These are phyloP conservation scores for Brenthis ino DNA, from an alignment of 2,888 invertebrate genomes.

Conservation along the genomic window DNA sequence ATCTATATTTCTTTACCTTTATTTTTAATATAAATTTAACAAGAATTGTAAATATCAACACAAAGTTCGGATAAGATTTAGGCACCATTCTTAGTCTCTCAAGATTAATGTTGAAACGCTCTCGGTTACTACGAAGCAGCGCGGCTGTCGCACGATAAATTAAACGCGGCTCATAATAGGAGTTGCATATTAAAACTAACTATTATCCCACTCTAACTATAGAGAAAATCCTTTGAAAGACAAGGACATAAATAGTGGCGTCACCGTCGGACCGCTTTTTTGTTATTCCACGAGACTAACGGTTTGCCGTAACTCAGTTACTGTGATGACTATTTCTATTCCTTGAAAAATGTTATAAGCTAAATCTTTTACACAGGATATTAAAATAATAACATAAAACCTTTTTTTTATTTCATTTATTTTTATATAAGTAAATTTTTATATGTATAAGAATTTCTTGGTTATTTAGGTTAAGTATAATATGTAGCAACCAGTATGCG, in stretches of 20 bases:
- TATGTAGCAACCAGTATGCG: slow-evolving; percentile 70
- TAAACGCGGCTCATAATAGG: slow-evolving; percentile 75
- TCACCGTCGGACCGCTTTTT: slow-evolving; percentile 70
- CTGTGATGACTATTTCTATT: slow-evolving; percentile 42
- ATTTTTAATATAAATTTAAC: not conserved
- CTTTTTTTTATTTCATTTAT: not conserved
- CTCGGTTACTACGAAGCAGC: slow-evolving; percentile 60
- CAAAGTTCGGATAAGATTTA: slow-evolving; percentile 18
- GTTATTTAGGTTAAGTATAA: slow-evolving; percentile 80
- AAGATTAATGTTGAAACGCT: slow-evolving; percentile 76
- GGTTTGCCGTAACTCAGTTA: slow-evolving; percentile 72
- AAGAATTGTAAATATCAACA: slow-evolving; percentile 6
- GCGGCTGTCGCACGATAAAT: slow-evolving; percentile 80
- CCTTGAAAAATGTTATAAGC: slow-evolving; percentile 20
- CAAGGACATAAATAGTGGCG: slow-evolving; percentile 62
- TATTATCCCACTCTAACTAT: slow-evolving; percentile 65
- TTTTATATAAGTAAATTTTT: slow-evolving; percentile 1
- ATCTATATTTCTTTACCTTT: not conserved
- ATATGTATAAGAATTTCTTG: slow-evolving; percentile 46
- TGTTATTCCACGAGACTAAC: slow-evolving; percentile 70
- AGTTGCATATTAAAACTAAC: slow-evolving; percentile 64
- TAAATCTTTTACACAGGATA: not conserved
- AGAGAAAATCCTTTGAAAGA: slow-evolving; percentile 54
- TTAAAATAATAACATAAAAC: not conserved
- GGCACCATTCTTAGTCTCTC: slow-evolving; percentile 50